phyloP scores from a whole-genome alignment of 2,113 vertebrate genomes.

The Mus pahari region DNA sequence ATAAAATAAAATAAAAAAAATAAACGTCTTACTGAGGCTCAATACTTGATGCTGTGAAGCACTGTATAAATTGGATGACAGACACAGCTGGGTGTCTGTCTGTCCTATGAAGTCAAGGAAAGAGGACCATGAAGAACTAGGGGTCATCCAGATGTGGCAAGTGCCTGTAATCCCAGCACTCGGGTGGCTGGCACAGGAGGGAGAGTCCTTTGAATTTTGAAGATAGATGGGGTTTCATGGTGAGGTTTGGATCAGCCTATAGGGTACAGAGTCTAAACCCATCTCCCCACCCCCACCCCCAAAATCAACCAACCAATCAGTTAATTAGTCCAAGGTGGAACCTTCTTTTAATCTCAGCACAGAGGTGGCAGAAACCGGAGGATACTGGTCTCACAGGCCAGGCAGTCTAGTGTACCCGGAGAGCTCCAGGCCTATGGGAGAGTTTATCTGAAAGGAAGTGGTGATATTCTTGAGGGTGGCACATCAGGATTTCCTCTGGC shows the following conservation, averaged over 20 bases:
- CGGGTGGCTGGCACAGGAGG: neutral
- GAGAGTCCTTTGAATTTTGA: neutral
- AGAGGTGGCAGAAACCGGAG: neutral
- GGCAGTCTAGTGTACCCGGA: neutral
- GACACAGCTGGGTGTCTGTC: neutral
- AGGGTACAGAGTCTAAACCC: neutral
- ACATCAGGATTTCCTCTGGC: neutral
- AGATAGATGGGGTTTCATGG: neutral
- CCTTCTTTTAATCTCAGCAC: neutral
- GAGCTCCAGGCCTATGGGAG: neutral
- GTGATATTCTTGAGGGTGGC: neutral
- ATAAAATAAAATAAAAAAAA: slow-evolving; percentile 11
- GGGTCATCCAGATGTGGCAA: neutral
- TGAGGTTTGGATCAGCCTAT: neutral
- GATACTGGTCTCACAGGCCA: neutral
- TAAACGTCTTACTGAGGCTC: neutral
- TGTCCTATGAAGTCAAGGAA: neutral
- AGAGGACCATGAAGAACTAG: neutral
- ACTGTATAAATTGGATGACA: too few relatives aligned
- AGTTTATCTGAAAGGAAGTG: neutral
- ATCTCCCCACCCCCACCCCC: neutral
- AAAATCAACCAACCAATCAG: neutral
- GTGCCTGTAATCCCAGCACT: neutral
- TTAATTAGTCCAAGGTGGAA: neutral
- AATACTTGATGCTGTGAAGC: neutral